phyloP scores from a whole-genome alignment of 1,140 invertebrate species.

The Diorhabda elongata region DNA sequence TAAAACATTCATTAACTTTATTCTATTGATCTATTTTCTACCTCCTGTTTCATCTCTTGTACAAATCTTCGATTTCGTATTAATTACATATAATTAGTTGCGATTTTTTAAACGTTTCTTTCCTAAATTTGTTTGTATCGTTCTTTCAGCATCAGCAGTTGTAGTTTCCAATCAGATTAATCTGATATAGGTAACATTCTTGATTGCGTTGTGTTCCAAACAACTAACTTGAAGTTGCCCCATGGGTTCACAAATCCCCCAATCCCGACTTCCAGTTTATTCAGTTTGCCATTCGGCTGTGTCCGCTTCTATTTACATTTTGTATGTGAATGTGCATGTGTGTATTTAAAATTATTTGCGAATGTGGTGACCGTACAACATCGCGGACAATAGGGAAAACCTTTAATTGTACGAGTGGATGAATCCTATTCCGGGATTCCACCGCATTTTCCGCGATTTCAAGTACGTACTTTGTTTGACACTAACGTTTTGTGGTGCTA shows the following conservation, averaged over 20 bases:
- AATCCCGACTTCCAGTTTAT: slow-evolving; percentile 7
- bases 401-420: slow-evolving; percentile 13
- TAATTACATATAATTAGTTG: too few species aligned
- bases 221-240: neutral
- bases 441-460: slow-evolving; percentile 12
- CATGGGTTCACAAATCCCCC: neutral
- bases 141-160: too few species aligned
- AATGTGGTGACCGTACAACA: slow-evolving; percentile 7
- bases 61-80: too few species aligned
- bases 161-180: too few species aligned
- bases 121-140: too few species aligned
- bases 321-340: slow-evolving; percentile 5
- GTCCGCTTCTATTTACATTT: slow-evolving; percentile 6
- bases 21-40: too few species aligned
- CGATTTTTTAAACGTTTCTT: too few species aligned
- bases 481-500: too few species aligned
- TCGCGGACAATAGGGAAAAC: slow-evolving; percentile 11
- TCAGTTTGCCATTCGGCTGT: slow-evolving; percentile 12
- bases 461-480: neutral
- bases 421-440: slow-evolving; percentile 3
- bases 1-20: too few species aligned
- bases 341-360: slow-evolving; percentile 12
- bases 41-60: too few species aligned
- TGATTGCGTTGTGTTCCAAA: neutral
- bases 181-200: too few species aligned